These are phyloP conservation scores for Procambarus virginalis DNA, from an alignment of 1,140 invertebrate genomes.

Conservation along the genomic window DNA sequence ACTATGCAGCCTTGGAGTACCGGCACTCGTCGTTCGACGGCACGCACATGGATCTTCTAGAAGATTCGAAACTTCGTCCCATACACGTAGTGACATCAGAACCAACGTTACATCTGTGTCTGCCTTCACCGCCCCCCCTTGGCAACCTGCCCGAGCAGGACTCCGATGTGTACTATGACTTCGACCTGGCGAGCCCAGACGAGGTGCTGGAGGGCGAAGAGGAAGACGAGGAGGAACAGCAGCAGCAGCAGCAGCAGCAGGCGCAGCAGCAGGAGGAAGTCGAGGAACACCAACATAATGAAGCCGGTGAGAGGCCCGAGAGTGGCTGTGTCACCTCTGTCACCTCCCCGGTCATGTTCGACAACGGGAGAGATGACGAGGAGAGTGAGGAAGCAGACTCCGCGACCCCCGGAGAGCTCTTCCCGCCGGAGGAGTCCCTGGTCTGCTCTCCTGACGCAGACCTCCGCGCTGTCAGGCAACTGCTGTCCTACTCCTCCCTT, in stretches of 20 bases:
- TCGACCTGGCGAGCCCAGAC: constrained; percentile 66
- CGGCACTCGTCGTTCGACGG: constrained; percentile 59
- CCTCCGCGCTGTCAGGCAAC: constrained; percentile 62
- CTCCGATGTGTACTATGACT: constrained; percentile 69
- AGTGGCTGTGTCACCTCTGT: constrained; percentile 70
- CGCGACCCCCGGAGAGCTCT: constrained; percentile 3
- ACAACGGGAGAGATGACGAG: constrained; percentile 45
- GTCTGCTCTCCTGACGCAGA: constrained; percentile 58
- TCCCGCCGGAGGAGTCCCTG: constrained; percentile 35
- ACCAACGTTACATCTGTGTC: constrained; percentile 63
- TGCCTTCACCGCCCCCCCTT: constrained; percentile 43
- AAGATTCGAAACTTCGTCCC: constrained; percentile 45
- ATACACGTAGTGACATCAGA: constrained; percentile 70
- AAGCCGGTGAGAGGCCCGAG: constrained; percentile 62
- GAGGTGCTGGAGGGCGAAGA: constrained; percentile 43
- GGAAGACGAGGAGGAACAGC: constrained; percentile 17
- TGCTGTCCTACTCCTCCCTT: constrained; percentile 56
- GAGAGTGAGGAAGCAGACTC: not conserved
- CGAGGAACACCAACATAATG: not conserved
- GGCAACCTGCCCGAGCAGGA: constrained; percentile 55
- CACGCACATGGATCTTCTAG: constrained; percentile 30
- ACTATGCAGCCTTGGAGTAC: constrained; percentile 54
- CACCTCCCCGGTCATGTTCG: constrained; percentile 68
- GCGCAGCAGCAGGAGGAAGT: not conserved
- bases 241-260: not conserved